These are phyloP conservation scores for Varanus salvator DNA, from an alignment of 2,113 vertebrate genomes.

Conservation along the genomic window DNA sequence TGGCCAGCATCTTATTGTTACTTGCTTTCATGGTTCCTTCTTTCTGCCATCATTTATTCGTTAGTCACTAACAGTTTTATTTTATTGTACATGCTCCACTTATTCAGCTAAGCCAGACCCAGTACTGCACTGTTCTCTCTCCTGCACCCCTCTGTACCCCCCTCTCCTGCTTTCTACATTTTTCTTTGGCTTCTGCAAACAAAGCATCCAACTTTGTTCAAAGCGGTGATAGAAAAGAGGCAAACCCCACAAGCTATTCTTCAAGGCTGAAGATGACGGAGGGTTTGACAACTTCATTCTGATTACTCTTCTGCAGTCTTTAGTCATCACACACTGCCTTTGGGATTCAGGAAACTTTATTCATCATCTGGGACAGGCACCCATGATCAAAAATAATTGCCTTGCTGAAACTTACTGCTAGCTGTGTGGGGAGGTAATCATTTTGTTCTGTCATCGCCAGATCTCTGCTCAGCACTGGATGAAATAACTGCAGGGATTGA, in stretches of 20 bases:
- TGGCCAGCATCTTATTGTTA: not conserved
- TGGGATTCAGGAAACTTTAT: not conserved
- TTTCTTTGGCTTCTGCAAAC: not conserved
- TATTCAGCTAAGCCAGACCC: not conserved
- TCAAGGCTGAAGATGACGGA: not conserved
- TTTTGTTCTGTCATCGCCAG: not conserved
- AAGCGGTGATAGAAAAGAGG: not conserved
- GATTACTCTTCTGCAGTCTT: not conserved
- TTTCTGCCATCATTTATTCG: not conserved
- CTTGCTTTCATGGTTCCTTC: not conserved
- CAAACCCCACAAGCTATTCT: not conserved
- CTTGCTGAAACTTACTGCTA: not conserved
- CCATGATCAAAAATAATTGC: not conserved
- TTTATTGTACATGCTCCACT: not conserved
- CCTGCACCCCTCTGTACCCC: not conserved
- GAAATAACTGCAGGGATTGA: not conserved
- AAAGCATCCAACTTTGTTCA: not conserved
- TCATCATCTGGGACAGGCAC: not conserved
- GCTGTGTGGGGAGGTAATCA: not conserved
- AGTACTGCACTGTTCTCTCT: not conserved
- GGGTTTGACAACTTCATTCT: not conserved
- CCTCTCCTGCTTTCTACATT: not conserved
- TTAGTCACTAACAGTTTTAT: not conserved
- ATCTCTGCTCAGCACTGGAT: not conserved
- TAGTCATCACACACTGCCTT: too few species aligned